Percentiles rank a stretch among this genome's conserved stretches.
These are phyloP conservation scores for Caenorhabditis remanei DNA, from an alignment of 1,140 invertebrate species.

Conservation along the genomic window DNA sequence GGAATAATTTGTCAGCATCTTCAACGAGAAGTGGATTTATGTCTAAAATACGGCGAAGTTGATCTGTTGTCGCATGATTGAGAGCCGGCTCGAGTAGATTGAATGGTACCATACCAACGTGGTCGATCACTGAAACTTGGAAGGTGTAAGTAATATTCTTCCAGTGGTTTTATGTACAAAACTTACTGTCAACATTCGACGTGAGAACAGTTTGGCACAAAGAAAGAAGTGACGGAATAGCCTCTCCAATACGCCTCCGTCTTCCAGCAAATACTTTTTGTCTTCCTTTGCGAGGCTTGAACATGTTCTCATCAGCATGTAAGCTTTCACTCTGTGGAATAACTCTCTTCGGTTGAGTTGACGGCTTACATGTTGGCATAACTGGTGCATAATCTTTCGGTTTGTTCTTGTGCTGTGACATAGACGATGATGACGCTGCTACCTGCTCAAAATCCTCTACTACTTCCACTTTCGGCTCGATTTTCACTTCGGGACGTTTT, in stretches of 20 bases:
- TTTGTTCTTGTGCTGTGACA: neutral
- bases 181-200: conserved; percentile 22
- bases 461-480: neutral
- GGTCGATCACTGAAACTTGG: conserved; percentile 33
- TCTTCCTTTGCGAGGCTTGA: conserved; percentile 35
- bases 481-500: conserved; percentile 10
- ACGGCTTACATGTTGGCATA: neutral
- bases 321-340: conserved; percentile 30
- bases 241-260: neutral
- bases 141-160: neutral
- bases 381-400: conserved; percentile 17
- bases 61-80: neutral
- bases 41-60: conserved; percentile 26
- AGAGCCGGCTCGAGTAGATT: conserved; percentile 2
- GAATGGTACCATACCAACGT: conserved; percentile 18
- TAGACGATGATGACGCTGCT: neutral
- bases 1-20: conserved; percentile 32
- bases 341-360: neutral
- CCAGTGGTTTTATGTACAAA: neutral
- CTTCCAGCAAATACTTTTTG: conserved; percentile 38
- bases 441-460: conserved; percentile 1
- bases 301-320: conserved; percentile 48
- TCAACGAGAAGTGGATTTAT: conserved; percentile 4
- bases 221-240: neutral
- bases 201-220: conserved; percentile 20